A percentile compares a stretch with the other conserved stretches of the same genome.
Evolutionary conservation across 2,113 vertebrate species (phyloP).

Genomic region (Neomonachus schauinslandi): DNA sequence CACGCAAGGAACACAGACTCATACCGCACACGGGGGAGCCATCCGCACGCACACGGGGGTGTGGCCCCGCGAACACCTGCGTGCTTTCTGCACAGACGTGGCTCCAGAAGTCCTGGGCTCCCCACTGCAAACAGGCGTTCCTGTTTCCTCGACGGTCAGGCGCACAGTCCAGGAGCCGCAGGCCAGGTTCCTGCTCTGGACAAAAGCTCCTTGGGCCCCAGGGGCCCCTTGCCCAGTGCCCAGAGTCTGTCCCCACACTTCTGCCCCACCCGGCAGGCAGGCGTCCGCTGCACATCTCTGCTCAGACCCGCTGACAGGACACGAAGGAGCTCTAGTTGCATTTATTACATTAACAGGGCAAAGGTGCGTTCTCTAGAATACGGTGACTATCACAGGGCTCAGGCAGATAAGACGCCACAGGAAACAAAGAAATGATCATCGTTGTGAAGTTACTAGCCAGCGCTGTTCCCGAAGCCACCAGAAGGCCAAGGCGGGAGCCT

Average conservation of each 20-base stretch:
- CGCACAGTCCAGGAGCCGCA: neutral
- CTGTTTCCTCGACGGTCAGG: neutral
- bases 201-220: neutral
- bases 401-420: neutral
- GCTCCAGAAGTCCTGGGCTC: rapidly evolving
- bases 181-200: neutral
- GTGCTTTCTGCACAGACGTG: neutral
- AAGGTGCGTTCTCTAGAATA: neutral
- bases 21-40: neutral
- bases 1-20: constrained; percentile 16
- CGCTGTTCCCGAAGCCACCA: neutral
- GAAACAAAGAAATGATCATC: neutral
- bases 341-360: neutral
- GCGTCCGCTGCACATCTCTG: neutral
- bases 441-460: neutral
- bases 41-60: rapidly evolving
- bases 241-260: too few species aligned
- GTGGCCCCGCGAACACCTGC: rapidly evolving
- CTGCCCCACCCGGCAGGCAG: too few species aligned
- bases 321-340: rapidly evolving
- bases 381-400: neutral
- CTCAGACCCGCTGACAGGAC: neutral
- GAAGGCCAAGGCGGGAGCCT: neutral
- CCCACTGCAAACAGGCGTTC: rapidly evolving
- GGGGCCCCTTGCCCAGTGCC: neutral